Percentiles rank a stretch among this genome's conserved stretches.
Evolutionary conservation across 64 coral and sea anemone genomes (phyloP).

Genomic region (Cladopsammia gracilis): DNA sequence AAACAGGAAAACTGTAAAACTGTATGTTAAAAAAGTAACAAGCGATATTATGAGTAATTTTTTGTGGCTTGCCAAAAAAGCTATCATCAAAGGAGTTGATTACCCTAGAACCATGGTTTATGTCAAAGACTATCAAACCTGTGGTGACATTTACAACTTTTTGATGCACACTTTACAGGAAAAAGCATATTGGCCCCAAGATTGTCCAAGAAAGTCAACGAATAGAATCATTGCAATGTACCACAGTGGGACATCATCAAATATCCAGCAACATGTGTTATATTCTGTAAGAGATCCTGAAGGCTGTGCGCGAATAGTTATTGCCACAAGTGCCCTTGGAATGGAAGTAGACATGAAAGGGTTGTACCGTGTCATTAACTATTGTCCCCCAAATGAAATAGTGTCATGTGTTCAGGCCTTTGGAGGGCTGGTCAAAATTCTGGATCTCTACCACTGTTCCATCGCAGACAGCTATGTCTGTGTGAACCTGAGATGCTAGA

Average conservation of each 20-base stretch:
- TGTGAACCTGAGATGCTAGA: constrained; percentile 51
- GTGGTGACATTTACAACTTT: constrained; percentile 21
- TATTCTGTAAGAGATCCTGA: constrained; percentile 12
- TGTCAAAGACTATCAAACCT: not conserved
- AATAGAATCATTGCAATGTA: constrained; percentile 64
- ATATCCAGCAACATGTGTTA: constrained; percentile 33
- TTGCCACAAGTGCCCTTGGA: constrained; percentile 66
- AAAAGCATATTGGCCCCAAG: not conserved
- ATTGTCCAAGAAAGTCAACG: not conserved
- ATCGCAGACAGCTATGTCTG: not conserved
- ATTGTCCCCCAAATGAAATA: constrained; percentile 47
- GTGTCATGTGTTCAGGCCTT: constrained; percentile 48
- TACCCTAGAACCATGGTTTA: constrained; percentile 44
- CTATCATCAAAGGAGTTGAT: too few species aligned
- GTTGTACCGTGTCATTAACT: constrained; percentile 34
- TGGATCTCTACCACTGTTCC: not conserved
- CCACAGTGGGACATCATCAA: constrained; percentile 28
- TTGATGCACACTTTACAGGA: not conserved
- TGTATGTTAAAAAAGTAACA: too few species aligned
- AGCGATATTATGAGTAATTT: too few species aligned
- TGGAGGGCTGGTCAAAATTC: constrained; percentile 46
- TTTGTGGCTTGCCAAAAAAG: too few species aligned
- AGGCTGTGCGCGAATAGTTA: constrained; percentile 16
- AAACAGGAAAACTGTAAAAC: too few species aligned
- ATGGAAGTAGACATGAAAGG: constrained; percentile 64